These are phyloP conservation scores for Meganola albula DNA, from an alignment of 2,888 invertebrate genomes.

Conservation along the genomic window DNA sequence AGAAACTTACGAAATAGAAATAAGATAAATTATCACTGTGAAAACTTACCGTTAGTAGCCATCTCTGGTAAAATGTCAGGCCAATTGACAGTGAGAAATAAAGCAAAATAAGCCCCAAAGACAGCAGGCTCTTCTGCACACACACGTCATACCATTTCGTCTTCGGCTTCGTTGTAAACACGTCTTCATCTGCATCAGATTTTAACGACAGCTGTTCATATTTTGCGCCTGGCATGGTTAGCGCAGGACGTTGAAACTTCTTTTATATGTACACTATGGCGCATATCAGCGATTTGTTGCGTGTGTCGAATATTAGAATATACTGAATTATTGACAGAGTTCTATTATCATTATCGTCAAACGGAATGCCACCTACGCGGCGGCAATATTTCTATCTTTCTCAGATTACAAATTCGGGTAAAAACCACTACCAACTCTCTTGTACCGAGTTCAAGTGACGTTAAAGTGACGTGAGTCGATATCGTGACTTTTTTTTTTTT, in stretches of 20 bases:
- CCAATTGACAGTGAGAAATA: slow-evolving; percentile 96
- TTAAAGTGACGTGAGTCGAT: too few relatives aligned
- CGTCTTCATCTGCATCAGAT: slow-evolving; percentile 56
- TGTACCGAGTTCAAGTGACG: too few relatives aligned
- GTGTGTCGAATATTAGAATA: too few relatives aligned
- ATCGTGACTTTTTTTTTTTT: too few relatives aligned
- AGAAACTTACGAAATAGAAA: too few relatives aligned
- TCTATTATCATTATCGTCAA: too few relatives aligned
- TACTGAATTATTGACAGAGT: too few relatives aligned
- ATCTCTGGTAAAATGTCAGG: slow-evolving; percentile 97
- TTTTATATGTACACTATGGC: slow-evolving; percentile 33
- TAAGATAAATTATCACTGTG: slow-evolving; percentile 14
- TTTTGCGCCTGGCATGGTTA: slow-evolving; percentile 59
- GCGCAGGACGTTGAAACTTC: slow-evolving; percentile 31
- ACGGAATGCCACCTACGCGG: too few relatives aligned
- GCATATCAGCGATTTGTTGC: slow-evolving; percentile 58
- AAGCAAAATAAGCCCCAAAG: slow-evolving; percentile 81
- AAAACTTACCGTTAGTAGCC: slow-evolving; percentile 86
- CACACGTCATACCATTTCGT: slow-evolving; percentile 59
- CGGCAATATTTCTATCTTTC: too few relatives aligned
- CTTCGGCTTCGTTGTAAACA: slow-evolving; percentile 53
- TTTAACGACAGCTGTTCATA: slow-evolving; percentile 71
- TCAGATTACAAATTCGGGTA: too few relatives aligned
- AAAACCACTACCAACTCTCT: too few relatives aligned
- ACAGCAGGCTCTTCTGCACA: slow-evolving; percentile 59